phyloP scores from a whole-genome alignment of 2,797 vertebrate species.

The Acanthurus tractus region DNA sequence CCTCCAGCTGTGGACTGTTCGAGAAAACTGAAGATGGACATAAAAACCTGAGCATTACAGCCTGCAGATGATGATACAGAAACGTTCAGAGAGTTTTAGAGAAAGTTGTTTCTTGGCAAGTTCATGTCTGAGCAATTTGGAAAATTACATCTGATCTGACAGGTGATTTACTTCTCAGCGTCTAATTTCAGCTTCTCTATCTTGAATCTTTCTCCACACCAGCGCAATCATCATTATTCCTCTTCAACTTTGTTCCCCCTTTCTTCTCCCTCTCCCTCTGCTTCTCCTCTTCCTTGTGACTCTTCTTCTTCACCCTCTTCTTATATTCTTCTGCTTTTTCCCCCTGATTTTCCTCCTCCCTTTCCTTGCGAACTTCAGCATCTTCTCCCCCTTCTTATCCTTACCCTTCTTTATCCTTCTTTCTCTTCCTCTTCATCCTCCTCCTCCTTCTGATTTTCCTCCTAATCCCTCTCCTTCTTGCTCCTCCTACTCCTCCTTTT shows the following conservation, averaged over 20 bases:
- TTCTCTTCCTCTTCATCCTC: not conserved
- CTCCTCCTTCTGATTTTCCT: too few species aligned
- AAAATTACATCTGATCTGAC: not conserved
- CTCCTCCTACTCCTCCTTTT: not conserved
- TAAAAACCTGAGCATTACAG: slow-evolving; percentile 7
- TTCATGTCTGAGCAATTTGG: slow-evolving; percentile 4
- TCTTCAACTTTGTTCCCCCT: not conserved
- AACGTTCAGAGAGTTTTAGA: not conserved
- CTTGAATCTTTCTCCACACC: not conserved
- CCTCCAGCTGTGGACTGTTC: slow-evolving; percentile 18
- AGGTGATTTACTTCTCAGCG: slow-evolving; percentile 16
- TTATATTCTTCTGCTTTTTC: not conserved
- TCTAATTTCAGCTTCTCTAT: slow-evolving; percentile 11
- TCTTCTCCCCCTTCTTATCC: not conserved
- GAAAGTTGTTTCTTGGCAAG: not conserved
- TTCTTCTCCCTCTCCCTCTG: not conserved
- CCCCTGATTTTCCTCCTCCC: too few species aligned
- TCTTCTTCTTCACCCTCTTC: not conserved
- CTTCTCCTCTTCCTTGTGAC: not conserved
- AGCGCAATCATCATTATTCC: not conserved
- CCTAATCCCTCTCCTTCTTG: too few species aligned
- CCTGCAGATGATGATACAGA: slow-evolving; percentile 15
- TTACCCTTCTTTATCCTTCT: not conserved
- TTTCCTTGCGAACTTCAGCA: too few species aligned
- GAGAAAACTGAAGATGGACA: slow-evolving; percentile 13